Percentiles rank a stretch among this genome's conserved stretches.
phyloP scores from a whole-genome alignment of 2,797 vertebrate genomes.

The Micropoecilia bifurca region DNA sequence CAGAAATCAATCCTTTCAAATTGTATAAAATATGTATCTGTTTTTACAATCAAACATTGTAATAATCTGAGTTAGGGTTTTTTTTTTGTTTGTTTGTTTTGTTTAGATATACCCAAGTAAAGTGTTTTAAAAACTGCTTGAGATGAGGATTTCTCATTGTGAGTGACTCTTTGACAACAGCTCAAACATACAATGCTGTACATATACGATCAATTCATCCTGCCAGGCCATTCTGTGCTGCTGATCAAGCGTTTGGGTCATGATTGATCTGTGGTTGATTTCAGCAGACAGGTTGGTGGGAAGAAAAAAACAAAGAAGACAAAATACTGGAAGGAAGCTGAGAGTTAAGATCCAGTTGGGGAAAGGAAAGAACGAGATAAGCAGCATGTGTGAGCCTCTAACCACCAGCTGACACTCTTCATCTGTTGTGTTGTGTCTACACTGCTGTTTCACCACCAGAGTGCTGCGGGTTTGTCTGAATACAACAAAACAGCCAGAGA shows the following conservation, averaged over 20 bases:
- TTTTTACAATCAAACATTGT: background rate
- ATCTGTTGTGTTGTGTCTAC: conserved; percentile 79
- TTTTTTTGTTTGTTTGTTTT: background rate
- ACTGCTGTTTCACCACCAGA: conserved; percentile 68
- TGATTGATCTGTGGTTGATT: conserved; percentile 64
- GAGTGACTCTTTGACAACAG: conserved; percentile 13
- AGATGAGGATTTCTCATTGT: conserved; percentile 26
- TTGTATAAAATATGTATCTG: background rate
- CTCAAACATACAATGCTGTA: conserved; percentile 23
- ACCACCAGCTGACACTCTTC: conserved; percentile 79
- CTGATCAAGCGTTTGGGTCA: conserved; percentile 61
- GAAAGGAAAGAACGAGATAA: conserved; percentile 60
- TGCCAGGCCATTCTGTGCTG: conserved; percentile 37
- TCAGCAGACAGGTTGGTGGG: conserved; percentile 33
- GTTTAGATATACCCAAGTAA: background rate
- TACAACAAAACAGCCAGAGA: conserved; percentile 69
- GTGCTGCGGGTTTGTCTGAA: conserved; percentile 75
- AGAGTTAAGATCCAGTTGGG: conserved; percentile 36
- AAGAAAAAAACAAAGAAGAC: conserved; percentile 24
- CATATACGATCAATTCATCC: conserved; percentile 13
- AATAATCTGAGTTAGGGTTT: background rate
- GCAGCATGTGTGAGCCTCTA: conserved; percentile 74
- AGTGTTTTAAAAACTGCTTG: conserved; percentile 37
- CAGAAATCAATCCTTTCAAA: background rate
- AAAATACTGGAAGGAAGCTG: conserved; percentile 49